Conservation (phyloP, 2,888 invertebrate genomes). For the Sminthurides aquaticus region DNA sequence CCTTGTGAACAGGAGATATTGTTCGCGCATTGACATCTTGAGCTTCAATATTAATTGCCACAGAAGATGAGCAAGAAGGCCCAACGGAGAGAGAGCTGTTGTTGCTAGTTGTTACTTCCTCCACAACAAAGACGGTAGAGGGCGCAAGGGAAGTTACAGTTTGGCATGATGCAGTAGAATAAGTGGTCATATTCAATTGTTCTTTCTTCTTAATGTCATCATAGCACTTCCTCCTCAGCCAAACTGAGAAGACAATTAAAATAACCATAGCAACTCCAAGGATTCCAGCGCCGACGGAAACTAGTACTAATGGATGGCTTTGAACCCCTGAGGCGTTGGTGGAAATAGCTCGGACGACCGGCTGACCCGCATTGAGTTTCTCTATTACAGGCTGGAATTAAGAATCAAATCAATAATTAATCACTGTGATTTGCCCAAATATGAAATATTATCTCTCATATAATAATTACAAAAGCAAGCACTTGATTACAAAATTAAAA, state of each 20-base stretch:
- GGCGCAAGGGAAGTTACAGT: background rate
- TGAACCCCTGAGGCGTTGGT: background rate
- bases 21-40: no score
- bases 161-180: background rate
- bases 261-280: constrained; percentile 17
- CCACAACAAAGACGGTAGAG: background rate
- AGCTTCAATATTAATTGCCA: no score
- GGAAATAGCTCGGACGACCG: background rate
- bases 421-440: no score
- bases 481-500: no score
- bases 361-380: background rate
- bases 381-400: background rate
- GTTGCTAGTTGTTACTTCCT: no score
- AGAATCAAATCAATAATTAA: no score
- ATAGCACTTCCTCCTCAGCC: constrained; percentile 15
- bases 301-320: constrained; percentile 14
- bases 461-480: no score
- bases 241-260: constrained; percentile 18
- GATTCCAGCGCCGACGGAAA: constrained; percentile 14
- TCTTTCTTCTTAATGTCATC: background rate
- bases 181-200: background rate
- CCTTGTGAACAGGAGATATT: no score
- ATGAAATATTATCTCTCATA: no score
- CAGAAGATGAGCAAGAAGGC: no score
- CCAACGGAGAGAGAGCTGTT: no score